Conservation (phyloP, 2,113 vertebrate genomes). For the Porphyrio hochstetteri region DNA sequence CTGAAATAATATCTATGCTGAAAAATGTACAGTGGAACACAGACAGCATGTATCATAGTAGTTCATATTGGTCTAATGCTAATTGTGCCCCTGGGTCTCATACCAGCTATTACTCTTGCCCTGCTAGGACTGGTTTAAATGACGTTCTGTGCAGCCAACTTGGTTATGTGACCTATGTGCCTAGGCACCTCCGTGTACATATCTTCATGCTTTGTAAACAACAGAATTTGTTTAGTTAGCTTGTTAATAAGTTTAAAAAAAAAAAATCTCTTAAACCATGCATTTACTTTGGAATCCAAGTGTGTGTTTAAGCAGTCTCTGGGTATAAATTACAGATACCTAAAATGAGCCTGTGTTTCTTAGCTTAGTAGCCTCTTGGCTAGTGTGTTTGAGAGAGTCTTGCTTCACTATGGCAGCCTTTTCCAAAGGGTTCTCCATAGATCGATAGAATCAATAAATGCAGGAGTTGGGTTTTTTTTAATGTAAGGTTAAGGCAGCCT, state of each 20-base stretch:
- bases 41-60: not conserved
- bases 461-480: accelerated
- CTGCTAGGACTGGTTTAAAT: not conserved
- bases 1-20: not conserved
- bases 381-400: not conserved
- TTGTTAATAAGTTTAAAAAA: not conserved
- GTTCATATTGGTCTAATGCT: not conserved
- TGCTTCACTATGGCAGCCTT: not conserved
- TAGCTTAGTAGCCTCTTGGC: not conserved
- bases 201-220: not conserved
- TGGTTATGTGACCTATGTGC: not conserved
- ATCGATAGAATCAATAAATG: not conserved
- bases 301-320: not conserved
- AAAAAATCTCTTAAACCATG: not conserved
- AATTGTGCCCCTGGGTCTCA: not conserved
- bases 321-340: not conserved
- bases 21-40: not conserved
- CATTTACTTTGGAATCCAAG: not conserved
- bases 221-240: not conserved
- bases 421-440: not conserved
- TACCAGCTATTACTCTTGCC: not conserved
- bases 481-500: not conserved
- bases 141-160: not conserved
- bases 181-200: not conserved
- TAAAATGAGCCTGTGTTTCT: not conserved